Conservation (phyloP, 2,797 vertebrate genomes). For the Tokudaia tokunoshimensis region DNA sequence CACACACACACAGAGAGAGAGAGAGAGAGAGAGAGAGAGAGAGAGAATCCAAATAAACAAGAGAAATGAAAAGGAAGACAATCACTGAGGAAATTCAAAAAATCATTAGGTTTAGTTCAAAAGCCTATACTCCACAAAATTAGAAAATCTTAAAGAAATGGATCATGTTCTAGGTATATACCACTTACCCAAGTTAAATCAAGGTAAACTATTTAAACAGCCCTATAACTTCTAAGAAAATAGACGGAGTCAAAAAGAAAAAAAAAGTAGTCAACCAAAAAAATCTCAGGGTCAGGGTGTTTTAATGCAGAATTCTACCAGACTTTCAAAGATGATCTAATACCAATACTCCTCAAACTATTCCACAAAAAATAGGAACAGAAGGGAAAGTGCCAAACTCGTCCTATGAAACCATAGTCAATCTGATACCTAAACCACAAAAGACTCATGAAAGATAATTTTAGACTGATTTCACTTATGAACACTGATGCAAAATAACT, state of each 20-base stretch:
- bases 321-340: neutral
- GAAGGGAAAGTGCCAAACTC: too few relatives aligned
- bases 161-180: neutral
- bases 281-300: neutral
- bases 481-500: neutral
- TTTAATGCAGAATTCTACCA: neutral
- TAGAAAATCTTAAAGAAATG: neutral
- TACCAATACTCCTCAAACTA: neutral
- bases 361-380: neutral
- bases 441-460: neutral
- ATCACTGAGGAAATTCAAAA: neutral
- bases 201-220: neutral
- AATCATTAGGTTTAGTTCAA: neutral
- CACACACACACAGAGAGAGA: too few relatives aligned
- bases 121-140: neutral
- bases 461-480: neutral
- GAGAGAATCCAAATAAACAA: neutral
- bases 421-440: too few relatives aligned
- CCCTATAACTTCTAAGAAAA: too few relatives aligned
- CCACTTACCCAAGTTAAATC: neutral
- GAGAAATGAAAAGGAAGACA: neutral
- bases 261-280: neutral
- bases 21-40: neutral
- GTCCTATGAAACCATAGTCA: too few relatives aligned
- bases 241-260: too few relatives aligned